Percentiles rank a stretch among this genome's conserved stretches.
phyloP scores from a whole-genome alignment of 2,797 vertebrate species.

The Ctenopoma multispine region DNA sequence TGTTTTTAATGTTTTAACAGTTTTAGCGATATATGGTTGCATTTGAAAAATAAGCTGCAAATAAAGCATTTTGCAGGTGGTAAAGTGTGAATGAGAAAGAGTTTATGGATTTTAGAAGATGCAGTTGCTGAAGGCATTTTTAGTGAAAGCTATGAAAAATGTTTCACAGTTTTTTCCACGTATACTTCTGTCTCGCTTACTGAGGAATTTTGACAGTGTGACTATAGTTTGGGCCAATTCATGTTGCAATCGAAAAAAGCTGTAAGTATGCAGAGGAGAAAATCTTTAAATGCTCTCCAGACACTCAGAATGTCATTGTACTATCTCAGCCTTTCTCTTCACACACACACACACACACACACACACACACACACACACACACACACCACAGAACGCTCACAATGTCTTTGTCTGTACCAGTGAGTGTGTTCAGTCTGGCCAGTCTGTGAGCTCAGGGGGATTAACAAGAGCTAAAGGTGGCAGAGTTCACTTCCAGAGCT shows the following conservation, averaged over 20 bases:
- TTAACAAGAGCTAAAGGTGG: slow-evolving; percentile 54
- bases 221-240: not conserved
- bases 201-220: not conserved
- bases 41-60: too few relatives aligned
- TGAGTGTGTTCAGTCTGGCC: slow-evolving; percentile 34
- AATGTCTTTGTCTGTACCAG: slow-evolving; percentile 24
- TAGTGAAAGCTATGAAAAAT: not conserved
- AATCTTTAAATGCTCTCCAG: slow-evolving; percentile 17
- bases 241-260: too few relatives aligned
- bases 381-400: not conserved
- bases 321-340: too few relatives aligned
- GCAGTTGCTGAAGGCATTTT: not conserved
- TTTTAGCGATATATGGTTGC: not conserved
- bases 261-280: not conserved
- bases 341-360: too few relatives aligned
- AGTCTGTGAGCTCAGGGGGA: slow-evolving; percentile 54
- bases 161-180: not conserved
- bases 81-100: not conserved
- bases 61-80: not conserved
- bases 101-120: not conserved
- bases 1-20: not conserved
- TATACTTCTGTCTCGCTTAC: not conserved
- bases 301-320: not conserved
- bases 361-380: too few relatives aligned
- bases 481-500: slow-evolving; percentile 46